Evolutionary conservation across 2,797 vertebrate genomes (phyloP), one percentile per base, ranked within the genome.

Genomic region (Rhinophrynus dorsalis): DNA sequence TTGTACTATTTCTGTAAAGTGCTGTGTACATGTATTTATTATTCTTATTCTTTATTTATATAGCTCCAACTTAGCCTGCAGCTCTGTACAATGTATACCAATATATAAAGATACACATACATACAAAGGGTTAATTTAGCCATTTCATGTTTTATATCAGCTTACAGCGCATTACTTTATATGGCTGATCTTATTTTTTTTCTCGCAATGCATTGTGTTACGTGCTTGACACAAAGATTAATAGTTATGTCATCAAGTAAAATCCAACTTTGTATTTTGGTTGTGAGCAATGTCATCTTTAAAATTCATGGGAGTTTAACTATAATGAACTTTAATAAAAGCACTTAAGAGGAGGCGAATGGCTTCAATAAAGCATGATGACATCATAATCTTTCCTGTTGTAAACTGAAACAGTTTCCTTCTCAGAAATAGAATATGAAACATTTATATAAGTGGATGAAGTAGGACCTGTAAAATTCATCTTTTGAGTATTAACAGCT

Each of bases 361-460:
- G 10, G 47, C 62, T 58, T 45, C 47, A 60, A 73, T 73, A 73
- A 59, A 73, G 30, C 47, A 58, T 24, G 21, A 60, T 73, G 70
- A 73, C 55, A 73, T 73, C 70, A 73, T 60, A 66, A 67, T 66
- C 54, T 67, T 73, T 73, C 70, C 70, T 73, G 70, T 67, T 67
- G 55, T 73, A 67, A 73, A 73, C 55, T 23, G 20, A 30, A 60
- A 30, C 55, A 52, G 47, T 54, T 42, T 38, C 62, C 20, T 52
- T 73, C 29, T 66, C 29, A 73, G 48, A 73, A 42, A 44, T 45
- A 42, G 57, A 73, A 73, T 67, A 60, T 67, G 55, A 73, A 67
- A 67, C 55, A 60, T 73, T 66, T 73, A 59, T 73, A 67, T 30
- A 58, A n/a, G 54, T 59, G 69, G 54, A 66, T 72, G 58, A 73